Percentiles rank a stretch among this genome's conserved stretches.
Conservation (phyloP, 2,888 invertebrate genomes). For the Plagodis dolabraria region DNA sequence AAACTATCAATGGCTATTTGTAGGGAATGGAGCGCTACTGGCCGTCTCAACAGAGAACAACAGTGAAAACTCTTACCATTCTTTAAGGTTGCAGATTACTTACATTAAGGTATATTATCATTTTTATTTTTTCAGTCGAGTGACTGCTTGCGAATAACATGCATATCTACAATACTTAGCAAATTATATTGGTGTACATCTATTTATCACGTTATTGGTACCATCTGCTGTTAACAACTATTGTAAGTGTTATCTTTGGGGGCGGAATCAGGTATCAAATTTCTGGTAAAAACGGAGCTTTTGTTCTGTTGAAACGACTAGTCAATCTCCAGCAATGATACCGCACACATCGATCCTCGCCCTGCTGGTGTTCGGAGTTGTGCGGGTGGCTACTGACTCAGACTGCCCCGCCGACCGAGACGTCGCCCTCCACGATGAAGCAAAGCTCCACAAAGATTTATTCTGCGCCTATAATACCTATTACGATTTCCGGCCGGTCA, state of each 20-base stretch:
- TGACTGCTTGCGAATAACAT: too few species aligned
- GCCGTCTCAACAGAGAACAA: too few species aligned
- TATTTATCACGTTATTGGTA: too few species aligned
- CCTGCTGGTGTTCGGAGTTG: slow-evolving; percentile 38
- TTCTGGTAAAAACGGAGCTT: slow-evolving; percentile 36
- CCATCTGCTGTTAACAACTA: slow-evolving; percentile 31
- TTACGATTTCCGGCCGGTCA: slow-evolving; percentile 79
- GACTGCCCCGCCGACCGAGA: slow-evolving; percentile 56
- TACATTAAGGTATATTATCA: too few species aligned
- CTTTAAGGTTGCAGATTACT: too few species aligned
- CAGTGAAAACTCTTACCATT: too few species aligned
- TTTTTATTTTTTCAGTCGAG: too few species aligned
- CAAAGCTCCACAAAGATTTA: slow-evolving; percentile 77
- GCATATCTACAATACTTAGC: too few species aligned
- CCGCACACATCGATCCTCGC: slow-evolving; percentile 40
- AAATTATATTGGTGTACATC: too few species aligned
- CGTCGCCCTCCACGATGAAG: slow-evolving; percentile 59
- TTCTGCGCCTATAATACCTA: slow-evolving; percentile 82
- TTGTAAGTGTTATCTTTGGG: slow-evolving; percentile 53
- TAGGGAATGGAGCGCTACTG: too few species aligned
- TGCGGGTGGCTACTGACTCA: slow-evolving; percentile 30
- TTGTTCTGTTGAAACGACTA: slow-evolving; percentile 29
- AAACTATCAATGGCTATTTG: too few species aligned
- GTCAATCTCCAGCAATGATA: slow-evolving; percentile 49
- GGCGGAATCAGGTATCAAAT: slow-evolving; percentile 63